phyloP scores from a whole-genome alignment of 2,113 vertebrate species.

The Eulemur rufifrons region DNA sequence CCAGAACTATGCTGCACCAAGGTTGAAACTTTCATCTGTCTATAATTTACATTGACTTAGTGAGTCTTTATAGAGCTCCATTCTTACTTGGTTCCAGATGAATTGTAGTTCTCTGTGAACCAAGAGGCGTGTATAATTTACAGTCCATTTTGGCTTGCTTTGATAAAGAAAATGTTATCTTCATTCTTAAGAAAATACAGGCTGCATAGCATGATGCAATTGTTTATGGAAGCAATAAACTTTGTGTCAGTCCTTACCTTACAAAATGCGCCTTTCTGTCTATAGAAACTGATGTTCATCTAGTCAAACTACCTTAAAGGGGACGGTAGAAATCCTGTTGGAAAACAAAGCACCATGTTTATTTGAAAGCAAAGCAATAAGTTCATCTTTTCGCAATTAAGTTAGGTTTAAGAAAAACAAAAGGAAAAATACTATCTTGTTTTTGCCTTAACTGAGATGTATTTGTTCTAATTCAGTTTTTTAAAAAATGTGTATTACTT shows the following conservation, averaged over 20 bases:
- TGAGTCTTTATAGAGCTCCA: background rate
- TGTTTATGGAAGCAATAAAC: slow-evolving; percentile 42
- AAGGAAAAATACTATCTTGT: background rate
- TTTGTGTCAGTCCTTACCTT: slow-evolving; percentile 21
- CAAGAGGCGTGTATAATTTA: slow-evolving; percentile 58
- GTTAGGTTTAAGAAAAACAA: background rate
- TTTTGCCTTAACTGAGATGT: background rate
- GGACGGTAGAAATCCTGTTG: background rate
- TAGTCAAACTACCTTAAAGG: slow-evolving; percentile 4
- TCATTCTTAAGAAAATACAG: slow-evolving; percentile 63
- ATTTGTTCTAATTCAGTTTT: background rate
- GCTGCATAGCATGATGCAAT: background rate
- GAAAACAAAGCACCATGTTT: background rate
- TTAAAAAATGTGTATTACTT: background rate
- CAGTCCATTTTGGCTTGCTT: slow-evolving; percentile 25
- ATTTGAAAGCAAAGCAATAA: slow-evolving; percentile 22
- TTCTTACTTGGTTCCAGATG: slow-evolving; percentile 39
- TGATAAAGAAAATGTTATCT: slow-evolving; percentile 57
- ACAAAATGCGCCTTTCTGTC: background rate
- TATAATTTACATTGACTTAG: background rate
- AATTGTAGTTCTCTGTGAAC: slow-evolving; percentile 30
- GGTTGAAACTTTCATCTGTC: background rate
- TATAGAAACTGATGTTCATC: background rate
- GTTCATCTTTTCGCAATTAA: background rate
- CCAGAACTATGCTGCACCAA: background rate